These are phyloP conservation scores for Ethmia dodecea DNA, from an alignment of 2,888 invertebrate genomes.

Conservation along the genomic window DNA sequence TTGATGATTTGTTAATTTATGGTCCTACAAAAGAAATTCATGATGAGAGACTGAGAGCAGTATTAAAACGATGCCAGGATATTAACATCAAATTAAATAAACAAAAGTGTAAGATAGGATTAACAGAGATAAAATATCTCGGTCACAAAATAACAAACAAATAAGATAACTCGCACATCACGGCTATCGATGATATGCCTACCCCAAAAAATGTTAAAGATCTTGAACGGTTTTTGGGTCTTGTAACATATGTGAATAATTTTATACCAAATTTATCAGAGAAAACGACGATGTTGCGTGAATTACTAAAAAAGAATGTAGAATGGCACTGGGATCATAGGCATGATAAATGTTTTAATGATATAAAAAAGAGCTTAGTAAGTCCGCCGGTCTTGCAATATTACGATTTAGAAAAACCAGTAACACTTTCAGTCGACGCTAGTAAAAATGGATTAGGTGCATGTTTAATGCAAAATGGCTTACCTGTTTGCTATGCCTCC, in stretches of 20 bases:
- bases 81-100: slow-evolving; percentile 17
- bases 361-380: not conserved
- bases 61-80: slow-evolving; percentile 11
- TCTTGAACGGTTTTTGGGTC: slow-evolving; percentile 19
- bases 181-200: slow-evolving; percentile 11
- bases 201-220: slow-evolving; percentile 5
- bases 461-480: slow-evolving; percentile 1
- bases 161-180: slow-evolving; percentile 8
- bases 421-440: too few species aligned
- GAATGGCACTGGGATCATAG: slow-evolving; percentile 14
- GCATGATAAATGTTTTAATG: slow-evolving; percentile 1
- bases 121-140: too few species aligned
- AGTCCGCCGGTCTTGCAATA: slow-evolving; percentile 1
- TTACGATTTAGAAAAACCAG: not conserved
- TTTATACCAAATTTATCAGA: slow-evolving; percentile 17
- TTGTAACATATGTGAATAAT: slow-evolving; percentile 15
- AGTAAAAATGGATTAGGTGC: slow-evolving; percentile 5
- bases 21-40: slow-evolving; percentile 11
- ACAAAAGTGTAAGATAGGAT: slow-evolving; percentile 14
- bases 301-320: slow-evolving; percentile 11
- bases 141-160: slow-evolving; percentile 1
- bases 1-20: slow-evolving; percentile 11
- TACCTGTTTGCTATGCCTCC: slow-evolving; percentile 8
- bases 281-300: not conserved
- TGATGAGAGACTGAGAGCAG: slow-evolving; percentile 9